phyloP scores from a whole-genome alignment of 2,797 vertebrate species.

The Sebastes jordani region DNA sequence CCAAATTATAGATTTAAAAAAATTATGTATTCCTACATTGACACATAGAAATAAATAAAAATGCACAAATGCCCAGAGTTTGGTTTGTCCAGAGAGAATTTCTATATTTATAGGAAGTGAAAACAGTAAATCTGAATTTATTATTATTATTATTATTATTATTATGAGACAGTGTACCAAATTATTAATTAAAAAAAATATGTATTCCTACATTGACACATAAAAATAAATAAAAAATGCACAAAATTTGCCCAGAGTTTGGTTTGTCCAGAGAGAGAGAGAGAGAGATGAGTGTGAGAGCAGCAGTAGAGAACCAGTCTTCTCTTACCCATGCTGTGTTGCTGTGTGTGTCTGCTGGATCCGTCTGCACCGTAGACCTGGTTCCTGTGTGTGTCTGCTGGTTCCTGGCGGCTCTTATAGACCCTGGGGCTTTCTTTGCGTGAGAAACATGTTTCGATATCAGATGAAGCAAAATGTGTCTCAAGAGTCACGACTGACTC shows the following conservation, averaged over 20 bases:
- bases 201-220: too few relatives aligned
- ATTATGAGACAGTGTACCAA: too few relatives aligned
- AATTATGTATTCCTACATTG: too few relatives aligned
- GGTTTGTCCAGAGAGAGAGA: too few relatives aligned
- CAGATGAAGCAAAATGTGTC: slow-evolving; percentile 9
- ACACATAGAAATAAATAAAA: too few relatives aligned
- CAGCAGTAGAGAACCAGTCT: neutral
- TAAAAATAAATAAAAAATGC: too few relatives aligned
- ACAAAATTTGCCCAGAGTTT: too few relatives aligned
- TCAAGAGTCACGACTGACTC: neutral
- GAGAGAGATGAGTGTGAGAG: too few relatives aligned
- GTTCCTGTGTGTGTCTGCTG: neutral
- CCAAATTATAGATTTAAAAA: too few relatives aligned
- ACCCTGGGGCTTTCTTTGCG: neutral
- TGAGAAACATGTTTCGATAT: slow-evolving; percentile 50
- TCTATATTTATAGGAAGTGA: neutral
- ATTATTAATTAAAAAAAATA: too few relatives aligned
- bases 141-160: too few relatives aligned
- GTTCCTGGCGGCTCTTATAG: slow-evolving; percentile 31
- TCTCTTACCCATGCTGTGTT: slow-evolving; percentile 51
- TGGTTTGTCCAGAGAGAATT: neutral
- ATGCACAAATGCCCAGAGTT: neutral
- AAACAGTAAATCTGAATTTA: neutral
- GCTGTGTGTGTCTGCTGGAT: neutral
- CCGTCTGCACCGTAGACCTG: neutral